phyloP scores from a whole-genome alignment of 2,888 invertebrate species.

The Xestia ashworthii region DNA sequence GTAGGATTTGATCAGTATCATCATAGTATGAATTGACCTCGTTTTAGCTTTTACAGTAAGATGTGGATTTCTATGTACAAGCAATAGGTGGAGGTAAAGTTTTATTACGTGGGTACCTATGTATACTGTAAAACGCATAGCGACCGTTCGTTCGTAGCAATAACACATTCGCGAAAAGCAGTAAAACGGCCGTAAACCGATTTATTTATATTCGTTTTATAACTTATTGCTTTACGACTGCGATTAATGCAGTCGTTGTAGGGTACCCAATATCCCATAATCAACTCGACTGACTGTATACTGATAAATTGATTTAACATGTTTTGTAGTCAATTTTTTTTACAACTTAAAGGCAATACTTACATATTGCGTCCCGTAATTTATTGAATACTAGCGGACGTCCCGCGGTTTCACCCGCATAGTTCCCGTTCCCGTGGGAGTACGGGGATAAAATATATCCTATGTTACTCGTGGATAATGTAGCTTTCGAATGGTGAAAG shows the following conservation, averaged over 20 bases:
- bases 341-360: too few relatives aligned
- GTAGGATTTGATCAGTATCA: too few relatives aligned
- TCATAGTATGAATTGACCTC: conserved; percentile 2
- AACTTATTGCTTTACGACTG: conserved; percentile 84
- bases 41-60: background rate
- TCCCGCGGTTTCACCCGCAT: too few relatives aligned
- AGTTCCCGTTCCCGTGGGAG: too few relatives aligned
- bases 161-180: conserved; percentile 82
- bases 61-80: conserved; percentile 12
- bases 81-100: conserved; percentile 37
- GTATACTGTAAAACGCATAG: conserved; percentile 65
- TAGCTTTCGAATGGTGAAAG: too few relatives aligned
- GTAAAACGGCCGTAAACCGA: conserved; percentile 83
- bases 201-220: conserved; percentile 85
- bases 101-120: conserved; percentile 34
- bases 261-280: conserved; percentile 70
- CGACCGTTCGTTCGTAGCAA: conserved; percentile 77
- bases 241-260: conserved; percentile 81
- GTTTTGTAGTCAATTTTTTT: conserved; percentile 12
- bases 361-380: too few relatives aligned
- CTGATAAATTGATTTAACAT: conserved; percentile 70
- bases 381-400: too few relatives aligned
- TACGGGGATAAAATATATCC: too few relatives aligned
- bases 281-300: conserved; percentile 67
- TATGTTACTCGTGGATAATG: too few relatives aligned